These are phyloP conservation scores for Setophaga kirtlandii DNA, from an alignment of 2,113 vertebrate species.

Conservation along the genomic window DNA sequence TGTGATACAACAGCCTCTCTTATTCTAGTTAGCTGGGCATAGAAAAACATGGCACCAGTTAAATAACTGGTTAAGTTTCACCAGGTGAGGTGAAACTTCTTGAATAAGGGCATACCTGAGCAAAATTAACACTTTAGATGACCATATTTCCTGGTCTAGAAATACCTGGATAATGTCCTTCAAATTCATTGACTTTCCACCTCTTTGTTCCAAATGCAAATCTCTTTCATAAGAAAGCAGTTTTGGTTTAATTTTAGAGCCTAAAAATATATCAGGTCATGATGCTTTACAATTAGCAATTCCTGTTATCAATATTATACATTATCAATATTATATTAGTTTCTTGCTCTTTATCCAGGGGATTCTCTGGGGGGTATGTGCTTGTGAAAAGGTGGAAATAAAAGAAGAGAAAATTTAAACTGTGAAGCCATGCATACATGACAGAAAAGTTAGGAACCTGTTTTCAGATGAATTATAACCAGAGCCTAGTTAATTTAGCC, in stretches of 20 bases:
- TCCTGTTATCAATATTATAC: background rate
- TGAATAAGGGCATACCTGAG: background rate
- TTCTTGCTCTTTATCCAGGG: background rate
- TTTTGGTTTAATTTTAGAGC: background rate
- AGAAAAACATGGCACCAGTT: background rate
- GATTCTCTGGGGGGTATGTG: background rate
- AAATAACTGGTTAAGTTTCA: no score
- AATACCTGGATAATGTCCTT: background rate
- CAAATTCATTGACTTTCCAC: background rate
- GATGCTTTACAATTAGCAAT: background rate
- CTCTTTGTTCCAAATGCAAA: background rate
- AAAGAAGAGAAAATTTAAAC: background rate
- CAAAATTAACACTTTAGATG: background rate
- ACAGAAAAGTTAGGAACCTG: background rate
- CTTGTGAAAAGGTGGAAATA: background rate
- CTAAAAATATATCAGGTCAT: background rate
- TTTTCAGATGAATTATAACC: background rate
- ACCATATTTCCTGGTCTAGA: background rate
- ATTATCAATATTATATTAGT: background rate
- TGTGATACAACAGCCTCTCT: background rate
- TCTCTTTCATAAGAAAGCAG: background rate
- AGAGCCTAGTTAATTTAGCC: background rate
- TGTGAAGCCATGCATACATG: background rate
- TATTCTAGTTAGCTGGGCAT: background rate
- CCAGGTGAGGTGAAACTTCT: background rate